Percentiles rank a stretch among this genome's conserved stretches.
Conservation (phyloP, 2,888 invertebrate species). For the Temnothorax unifasciatus region DNA sequence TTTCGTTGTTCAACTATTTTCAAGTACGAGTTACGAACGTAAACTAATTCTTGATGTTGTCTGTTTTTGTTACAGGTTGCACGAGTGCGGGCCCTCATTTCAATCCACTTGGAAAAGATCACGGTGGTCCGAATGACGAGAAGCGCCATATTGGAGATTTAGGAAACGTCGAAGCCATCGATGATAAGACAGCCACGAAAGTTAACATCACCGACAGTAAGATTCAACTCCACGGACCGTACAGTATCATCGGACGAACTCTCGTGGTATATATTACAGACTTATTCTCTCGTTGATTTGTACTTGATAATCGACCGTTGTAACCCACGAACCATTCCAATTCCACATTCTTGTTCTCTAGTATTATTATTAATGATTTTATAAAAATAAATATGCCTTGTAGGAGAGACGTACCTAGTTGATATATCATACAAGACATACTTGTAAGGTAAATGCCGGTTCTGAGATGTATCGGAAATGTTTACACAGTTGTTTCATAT, state of each 20-base stretch:
- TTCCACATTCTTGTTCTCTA: neutral
- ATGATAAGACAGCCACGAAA: constrained; percentile 89
- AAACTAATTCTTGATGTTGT: neutral
- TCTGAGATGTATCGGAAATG: neutral
- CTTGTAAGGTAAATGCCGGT: neutral
- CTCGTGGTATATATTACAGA: constrained; percentile 88
- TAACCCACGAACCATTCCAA: neutral
- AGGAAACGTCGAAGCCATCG: constrained; percentile 93
- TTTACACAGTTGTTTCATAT: neutral
- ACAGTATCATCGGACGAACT: constrained; percentile 94
- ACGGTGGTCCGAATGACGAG: constrained; percentile 92
- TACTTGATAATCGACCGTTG: too few relatives aligned
- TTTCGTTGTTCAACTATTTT: neutral
- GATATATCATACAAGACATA: neutral
- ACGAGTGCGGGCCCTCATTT: constrained; percentile 98
- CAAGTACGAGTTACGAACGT: neutral
- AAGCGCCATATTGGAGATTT: constrained; percentile 96
- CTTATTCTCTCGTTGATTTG: too few relatives aligned
- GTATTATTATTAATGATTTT: neutral
- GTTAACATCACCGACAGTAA: constrained; percentile 89
- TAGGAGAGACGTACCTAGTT: neutral
- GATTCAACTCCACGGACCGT: constrained; percentile 90
- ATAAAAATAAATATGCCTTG: neutral
- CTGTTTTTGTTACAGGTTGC: constrained; percentile 87
- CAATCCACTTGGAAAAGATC: constrained; percentile 93